Evolutionary conservation across 2,113 vertebrate species (phyloP).

Genomic region (Dipodomys spectabilis): DNA sequence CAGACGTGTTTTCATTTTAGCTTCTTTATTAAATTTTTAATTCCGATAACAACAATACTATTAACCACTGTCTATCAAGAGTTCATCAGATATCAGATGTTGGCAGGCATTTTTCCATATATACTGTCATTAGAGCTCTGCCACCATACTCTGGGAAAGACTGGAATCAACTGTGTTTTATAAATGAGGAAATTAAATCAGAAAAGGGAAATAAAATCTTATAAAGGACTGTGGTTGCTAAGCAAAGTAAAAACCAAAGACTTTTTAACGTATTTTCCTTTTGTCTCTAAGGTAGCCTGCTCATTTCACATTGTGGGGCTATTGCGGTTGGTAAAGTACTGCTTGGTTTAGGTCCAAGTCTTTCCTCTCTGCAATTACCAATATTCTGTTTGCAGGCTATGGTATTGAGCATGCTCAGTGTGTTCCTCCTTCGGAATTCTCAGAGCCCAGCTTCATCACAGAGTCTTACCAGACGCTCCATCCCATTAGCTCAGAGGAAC

Average conservation of each 20-base stretch:
- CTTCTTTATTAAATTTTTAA: not conserved
- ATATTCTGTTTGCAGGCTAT: constrained; percentile 89
- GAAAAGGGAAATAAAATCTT: constrained; percentile 33
- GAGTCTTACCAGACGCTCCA: constrained; percentile 99
- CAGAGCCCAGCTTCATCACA: constrained; percentile 99
- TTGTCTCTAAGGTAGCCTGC: not conserved
- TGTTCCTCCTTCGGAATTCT: constrained; percentile 98
- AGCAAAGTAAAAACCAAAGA: not conserved
- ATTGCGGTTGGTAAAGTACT: not conserved
- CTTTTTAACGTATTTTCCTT: not conserved
- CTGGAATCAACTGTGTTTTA: not conserved
- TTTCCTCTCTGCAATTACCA: not conserved
- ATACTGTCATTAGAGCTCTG: not conserved
- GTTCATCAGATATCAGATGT: not conserved
- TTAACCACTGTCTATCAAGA: not conserved
- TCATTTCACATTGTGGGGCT: not conserved
- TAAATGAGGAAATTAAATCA: constrained; percentile 28
- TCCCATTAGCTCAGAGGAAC: constrained; percentile 98
- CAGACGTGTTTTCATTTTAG: not conserved
- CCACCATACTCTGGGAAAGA: not conserved
- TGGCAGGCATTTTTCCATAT: not conserved
- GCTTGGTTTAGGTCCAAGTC: not conserved
- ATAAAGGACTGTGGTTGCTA: not conserved
- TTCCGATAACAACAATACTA: not conserved
- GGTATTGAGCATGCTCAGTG: constrained; percentile 99